Base-by-base conservation (phyloP, 2,888 invertebrate species). In the Steinernema carpocapsae region DNA sequence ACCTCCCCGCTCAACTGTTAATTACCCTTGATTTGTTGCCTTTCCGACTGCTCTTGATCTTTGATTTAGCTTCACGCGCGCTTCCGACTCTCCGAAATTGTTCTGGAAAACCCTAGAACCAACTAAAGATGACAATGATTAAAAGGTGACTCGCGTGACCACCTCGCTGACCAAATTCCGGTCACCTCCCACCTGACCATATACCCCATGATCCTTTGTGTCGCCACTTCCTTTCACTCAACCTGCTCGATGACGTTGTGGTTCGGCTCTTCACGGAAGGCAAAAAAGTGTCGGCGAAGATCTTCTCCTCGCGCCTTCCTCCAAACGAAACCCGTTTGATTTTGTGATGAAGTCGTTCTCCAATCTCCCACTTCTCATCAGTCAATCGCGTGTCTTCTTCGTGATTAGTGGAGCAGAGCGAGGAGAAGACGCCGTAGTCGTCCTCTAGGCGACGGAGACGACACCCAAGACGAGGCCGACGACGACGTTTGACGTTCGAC, bases 161-260 rank as follows among this genome's bases (percentile, higher is more conserved):
- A 43, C 43, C 7, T 12, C 7, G 7, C 43, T 14, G 43, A 7
- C 43, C 43, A 43, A 43, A 43, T 43, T 14, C 43, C 43, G 10
- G 10, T 7, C 43, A 43, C 14, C 43, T 43, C 43, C 43, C 26
- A 12, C 24, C 56, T 7, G 56, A n/a, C n/a, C n/a, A n/a, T n/a
- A n/a, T n/a, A n/a, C n/a, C n/a, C n/a, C n/a, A n/a, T n/a, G n/a
- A n/a, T n/a, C n/a, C n/a, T n/a, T n/a, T n/a, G n/a, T n/a, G n/a
- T n/a, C n/a, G n/a, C n/a, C n/a, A n/a, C n/a, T n/a, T n/a, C n/a
- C 56, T 56, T 56, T 56, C 56, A 26, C 56, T 56, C 26, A 51
- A 51, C 51, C 6, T 51, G 51, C 10, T 3, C 22, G 26, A 24
- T 24, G 56, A 56, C 56, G 26, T 26, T 12, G 12, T 26, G 56